phyloP scores from a whole-genome alignment of 2,113 vertebrate genomes.

The Platichthys stellatus region DNA sequence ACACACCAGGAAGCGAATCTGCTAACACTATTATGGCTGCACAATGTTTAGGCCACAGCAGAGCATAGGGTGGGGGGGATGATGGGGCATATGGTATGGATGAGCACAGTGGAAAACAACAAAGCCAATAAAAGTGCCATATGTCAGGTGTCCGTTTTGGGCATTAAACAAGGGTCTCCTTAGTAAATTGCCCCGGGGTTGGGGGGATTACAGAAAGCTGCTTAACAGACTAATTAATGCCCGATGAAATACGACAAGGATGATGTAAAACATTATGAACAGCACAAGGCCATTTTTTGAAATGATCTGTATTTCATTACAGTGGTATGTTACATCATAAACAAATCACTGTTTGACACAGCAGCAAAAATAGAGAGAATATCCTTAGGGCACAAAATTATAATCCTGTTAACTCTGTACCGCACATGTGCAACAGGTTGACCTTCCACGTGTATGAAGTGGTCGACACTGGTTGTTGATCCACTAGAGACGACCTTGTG shows the following conservation, averaged over 20 bases:
- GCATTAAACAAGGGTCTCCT: constrained; percentile 63
- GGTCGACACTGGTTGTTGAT: background rate
- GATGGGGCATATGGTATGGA: constrained; percentile 52
- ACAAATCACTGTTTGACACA: background rate
- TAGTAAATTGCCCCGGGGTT: constrained; percentile 55
- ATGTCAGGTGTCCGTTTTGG: constrained; percentile 58
- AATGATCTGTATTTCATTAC: background rate
- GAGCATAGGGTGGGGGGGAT: background rate
- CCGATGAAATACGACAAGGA: constrained; percentile 42
- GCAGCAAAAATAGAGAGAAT: background rate
- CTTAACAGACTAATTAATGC: constrained; percentile 69
- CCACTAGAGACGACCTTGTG: background rate
- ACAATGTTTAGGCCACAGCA: background rate
- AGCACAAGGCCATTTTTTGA: constrained; percentile 14
- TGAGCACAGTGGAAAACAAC: constrained; percentile 45
- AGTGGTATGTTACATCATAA: background rate
- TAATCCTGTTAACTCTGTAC: constrained; percentile 20
- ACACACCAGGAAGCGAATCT: constrained; percentile 8
- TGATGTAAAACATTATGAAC: background rate
- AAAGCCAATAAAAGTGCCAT: constrained; percentile 71
- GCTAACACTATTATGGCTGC: background rate
- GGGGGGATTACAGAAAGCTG: constrained; percentile 70
- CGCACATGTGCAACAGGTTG: constrained; percentile 8
- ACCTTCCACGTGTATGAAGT: constrained; percentile 1
- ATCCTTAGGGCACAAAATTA: background rate